phyloP scores from a whole-genome alignment of 37 sponge, comb jelly and placozoan species.

The Spongia lamella region DNA sequence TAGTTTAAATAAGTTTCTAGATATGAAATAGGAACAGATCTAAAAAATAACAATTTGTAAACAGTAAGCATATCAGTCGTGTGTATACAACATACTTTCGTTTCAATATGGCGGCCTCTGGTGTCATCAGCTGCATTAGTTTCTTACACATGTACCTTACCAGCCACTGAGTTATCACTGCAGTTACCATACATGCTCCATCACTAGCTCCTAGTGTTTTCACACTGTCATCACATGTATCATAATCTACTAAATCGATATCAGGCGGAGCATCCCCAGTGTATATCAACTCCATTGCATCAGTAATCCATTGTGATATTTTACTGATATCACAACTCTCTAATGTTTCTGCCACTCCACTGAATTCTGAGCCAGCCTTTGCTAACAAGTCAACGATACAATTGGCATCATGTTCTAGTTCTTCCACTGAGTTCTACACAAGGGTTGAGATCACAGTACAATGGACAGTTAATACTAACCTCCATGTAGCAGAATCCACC shows the following conservation, averaged over 20 bases:
- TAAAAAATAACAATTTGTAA: neutral
- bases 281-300: too few species aligned
- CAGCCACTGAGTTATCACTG: slow-evolving; percentile 62
- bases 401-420: too few species aligned
- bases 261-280: neutral
- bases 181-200: slow-evolving; percentile 37
- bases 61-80: neutral
- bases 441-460: too few species aligned
- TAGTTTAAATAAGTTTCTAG: slow-evolving; percentile 65
- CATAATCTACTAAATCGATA: neutral
- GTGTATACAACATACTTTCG: slow-evolving; percentile 4
- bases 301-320: too few species aligned
- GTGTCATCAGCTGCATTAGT: slow-evolving; percentile 76
- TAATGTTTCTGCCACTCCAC: too few species aligned
- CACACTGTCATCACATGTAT: neutral
- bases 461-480: too few species aligned
- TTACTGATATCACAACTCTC: too few species aligned
- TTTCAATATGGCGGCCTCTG: slow-evolving; percentile 67
- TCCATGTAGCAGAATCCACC: too few species aligned
- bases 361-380: too few species aligned
- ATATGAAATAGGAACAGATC: slow-evolving; percentile 47
- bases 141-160: slow-evolving; percentile 47
- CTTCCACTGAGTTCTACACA: too few species aligned
- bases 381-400: too few species aligned
- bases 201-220: neutral